phyloP scores from a whole-genome alignment of 2,797 vertebrate species.

The Rhinogobio ventralis region DNA sequence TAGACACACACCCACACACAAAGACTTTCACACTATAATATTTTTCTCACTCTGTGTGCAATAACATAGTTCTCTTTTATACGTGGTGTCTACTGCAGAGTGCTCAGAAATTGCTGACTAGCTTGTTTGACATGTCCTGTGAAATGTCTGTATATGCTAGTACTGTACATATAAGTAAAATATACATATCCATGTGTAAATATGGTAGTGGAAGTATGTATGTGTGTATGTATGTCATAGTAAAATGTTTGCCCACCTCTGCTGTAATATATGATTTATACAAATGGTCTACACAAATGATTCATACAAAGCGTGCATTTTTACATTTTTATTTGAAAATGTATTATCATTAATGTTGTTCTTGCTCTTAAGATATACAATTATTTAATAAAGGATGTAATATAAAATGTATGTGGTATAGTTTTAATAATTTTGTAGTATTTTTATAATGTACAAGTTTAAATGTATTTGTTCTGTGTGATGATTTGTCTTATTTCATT shows the following conservation, averaged over 20 bases:
- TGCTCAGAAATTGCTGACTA: conserved; percentile 5
- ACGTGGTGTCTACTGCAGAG: not conserved
- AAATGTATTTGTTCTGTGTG: not conserved
- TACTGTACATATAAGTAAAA: not conserved
- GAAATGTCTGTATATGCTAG: not conserved
- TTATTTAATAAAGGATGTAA: not conserved
- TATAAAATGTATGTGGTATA: too few species aligned
- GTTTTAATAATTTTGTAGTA: not conserved
- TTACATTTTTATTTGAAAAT: not conserved
- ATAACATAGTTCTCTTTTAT: conserved; percentile 28
- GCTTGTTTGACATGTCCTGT: conserved; percentile 1
- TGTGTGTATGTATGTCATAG: too few species aligned
- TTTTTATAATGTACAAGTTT: not conserved
- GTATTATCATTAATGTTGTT: not conserved
- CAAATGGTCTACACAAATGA: not conserved
- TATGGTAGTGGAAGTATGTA: not conserved
- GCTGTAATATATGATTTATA: not conserved
- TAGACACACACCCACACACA: conserved; percentile 27
- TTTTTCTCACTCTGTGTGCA: conserved; percentile 30
- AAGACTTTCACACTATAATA: conserved; percentile 18
- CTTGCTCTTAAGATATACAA: not conserved
- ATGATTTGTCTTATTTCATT: not conserved
- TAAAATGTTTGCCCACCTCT: not conserved
- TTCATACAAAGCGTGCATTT: not conserved
- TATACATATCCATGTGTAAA: not conserved